These are phyloP conservation scores for Nomada flava DNA, from an alignment of 2,888 invertebrate genomes.

Conservation along the genomic window DNA sequence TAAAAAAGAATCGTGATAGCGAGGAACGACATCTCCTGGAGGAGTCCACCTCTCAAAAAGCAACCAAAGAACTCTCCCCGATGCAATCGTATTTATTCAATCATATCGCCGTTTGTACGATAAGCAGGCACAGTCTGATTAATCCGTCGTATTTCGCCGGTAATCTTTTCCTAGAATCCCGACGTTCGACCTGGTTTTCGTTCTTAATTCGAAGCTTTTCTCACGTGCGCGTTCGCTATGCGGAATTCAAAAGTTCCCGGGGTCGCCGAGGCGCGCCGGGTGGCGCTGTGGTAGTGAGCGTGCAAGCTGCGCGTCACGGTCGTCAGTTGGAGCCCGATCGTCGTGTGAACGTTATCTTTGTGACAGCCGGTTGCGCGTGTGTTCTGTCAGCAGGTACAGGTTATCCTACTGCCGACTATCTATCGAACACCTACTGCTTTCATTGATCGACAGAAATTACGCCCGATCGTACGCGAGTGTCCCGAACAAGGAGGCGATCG, in stretches of 20 bases:
- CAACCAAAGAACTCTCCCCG: background rate
- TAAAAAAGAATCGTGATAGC: no score
- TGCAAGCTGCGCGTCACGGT: constrained; percentile 15
- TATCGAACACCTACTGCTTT: background rate
- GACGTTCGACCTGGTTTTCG: constrained; percentile 42
- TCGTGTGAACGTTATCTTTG: constrained; percentile 28
- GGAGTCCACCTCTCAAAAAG: no score
- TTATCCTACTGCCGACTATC: constrained; percentile 9
- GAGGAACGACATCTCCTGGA: no score
- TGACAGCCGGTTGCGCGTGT: background rate
- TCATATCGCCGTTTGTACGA: background rate
- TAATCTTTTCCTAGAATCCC: constrained; percentile 36
- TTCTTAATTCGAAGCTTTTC: constrained; percentile 54
- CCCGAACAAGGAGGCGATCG: background rate
- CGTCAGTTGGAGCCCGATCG: constrained; percentile 61
- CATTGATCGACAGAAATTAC: background rate
- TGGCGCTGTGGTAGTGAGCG: constrained; percentile 41
- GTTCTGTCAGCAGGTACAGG: constrained; percentile 8
- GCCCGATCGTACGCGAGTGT: background rate
- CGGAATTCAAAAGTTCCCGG: constrained; percentile 46
- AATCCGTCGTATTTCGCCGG: constrained; percentile 13
- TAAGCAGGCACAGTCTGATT: constrained; percentile 6
- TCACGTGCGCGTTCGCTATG: constrained; percentile 59
- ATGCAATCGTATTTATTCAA: background rate
- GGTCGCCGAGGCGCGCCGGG: constrained; percentile 32